Percentiles rank a stretch among this genome's conserved stretches.
Conservation (phyloP, 2,113 vertebrate species). For the Mesoclemmys tuberculata region DNA sequence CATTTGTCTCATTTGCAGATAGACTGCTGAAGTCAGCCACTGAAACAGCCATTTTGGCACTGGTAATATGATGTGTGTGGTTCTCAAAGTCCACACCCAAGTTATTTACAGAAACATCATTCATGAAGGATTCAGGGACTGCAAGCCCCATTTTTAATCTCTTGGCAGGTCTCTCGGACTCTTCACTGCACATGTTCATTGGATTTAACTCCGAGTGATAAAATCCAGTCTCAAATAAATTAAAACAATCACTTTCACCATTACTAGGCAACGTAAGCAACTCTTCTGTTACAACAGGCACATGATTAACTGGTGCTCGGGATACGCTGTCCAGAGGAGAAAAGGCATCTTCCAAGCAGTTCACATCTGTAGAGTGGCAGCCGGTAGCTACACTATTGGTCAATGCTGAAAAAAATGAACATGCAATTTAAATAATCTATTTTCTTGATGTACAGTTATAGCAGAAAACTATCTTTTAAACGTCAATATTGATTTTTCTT, state of each 20-base stretch:
- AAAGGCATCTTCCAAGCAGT: conserved; percentile 91
- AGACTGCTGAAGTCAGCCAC: conserved; percentile 96
- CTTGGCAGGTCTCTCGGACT: conserved; percentile 92
- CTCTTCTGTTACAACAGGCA: conserved; percentile 88
- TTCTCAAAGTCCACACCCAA: conserved; percentile 93
- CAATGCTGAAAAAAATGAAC: conserved; percentile 81
- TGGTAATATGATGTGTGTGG: conserved; percentile 91
- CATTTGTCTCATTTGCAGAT: conserved; percentile 89
- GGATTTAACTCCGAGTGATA: conserved; percentile 93
- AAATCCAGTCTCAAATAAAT: conserved; percentile 96
- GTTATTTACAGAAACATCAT: conserved; percentile 92
- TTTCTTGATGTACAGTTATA: not conserved
- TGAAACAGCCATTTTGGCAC: conserved; percentile 97
- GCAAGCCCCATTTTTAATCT: conserved; percentile 95
- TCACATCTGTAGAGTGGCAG: conserved; percentile 87
- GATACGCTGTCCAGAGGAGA: conserved; percentile 89
- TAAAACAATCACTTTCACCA: conserved; percentile 93
- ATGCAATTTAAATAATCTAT: not conserved
- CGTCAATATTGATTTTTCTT: not conserved
- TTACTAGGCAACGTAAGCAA: conserved; percentile 88
- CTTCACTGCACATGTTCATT: conserved; percentile 88
- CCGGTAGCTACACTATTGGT: conserved; percentile 91
- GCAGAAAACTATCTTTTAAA: fast-evolving
- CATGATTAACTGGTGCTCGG: conserved; percentile 88
- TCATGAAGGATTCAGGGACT: conserved; percentile 91